Evolutionary conservation across 2,797 vertebrate species (phyloP).

Genomic region (Lutjanus campechanus): DNA sequence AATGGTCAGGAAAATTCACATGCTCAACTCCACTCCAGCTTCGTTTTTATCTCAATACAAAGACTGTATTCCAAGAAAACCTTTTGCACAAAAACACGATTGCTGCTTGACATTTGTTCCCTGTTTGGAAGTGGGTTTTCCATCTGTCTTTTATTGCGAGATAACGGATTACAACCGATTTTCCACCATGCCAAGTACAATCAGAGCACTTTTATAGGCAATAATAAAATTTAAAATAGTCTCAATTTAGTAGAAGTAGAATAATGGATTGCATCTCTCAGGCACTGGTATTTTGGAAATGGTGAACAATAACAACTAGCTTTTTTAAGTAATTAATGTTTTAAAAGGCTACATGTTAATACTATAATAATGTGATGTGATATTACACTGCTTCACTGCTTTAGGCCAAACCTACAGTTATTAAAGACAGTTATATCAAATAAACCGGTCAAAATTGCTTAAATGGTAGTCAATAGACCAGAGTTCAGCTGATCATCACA

Average conservation of each 20-base stretch:
- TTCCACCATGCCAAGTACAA: not conserved
- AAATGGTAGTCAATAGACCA: not conserved
- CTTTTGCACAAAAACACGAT: not conserved
- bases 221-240: not conserved
- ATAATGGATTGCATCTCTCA: not conserved
- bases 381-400: not conserved
- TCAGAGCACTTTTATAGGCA: not conserved
- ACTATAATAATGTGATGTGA: not conserved
- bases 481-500: not conserved
- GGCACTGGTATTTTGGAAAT: not conserved
- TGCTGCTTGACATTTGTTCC: not conserved
- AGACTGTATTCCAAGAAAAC: not conserved
- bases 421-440: not conserved
- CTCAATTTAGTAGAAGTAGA: not conserved
- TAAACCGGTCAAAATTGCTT: not conserved
- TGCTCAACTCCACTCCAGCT: not conserved
- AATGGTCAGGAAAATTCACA: not conserved
- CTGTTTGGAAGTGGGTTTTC: not conserved
- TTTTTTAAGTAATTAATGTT: not conserved
- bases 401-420: not conserved
- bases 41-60: not conserved
- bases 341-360: not conserved
- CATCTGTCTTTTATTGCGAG: slow-evolving; percentile 8
- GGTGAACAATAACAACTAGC: not conserved
- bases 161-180: not conserved